Percentiles rank a stretch among this genome's conserved stretches.
Conservation (phyloP, 2,113 vertebrate genomes). For the Formicarius rufipectus region DNA sequence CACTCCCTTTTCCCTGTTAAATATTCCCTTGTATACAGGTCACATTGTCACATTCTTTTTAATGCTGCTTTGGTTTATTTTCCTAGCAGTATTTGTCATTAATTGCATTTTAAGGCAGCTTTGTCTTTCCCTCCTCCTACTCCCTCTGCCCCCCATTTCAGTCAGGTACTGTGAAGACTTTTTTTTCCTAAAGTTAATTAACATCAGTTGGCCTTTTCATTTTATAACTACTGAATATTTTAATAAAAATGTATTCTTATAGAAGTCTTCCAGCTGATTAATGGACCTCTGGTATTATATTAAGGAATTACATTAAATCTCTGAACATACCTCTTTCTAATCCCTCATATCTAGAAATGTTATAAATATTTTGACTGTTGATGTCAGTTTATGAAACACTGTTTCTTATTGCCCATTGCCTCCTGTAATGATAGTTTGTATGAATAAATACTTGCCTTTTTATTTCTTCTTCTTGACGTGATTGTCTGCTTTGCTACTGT, state of each 20-base stretch:
- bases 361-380: not conserved
- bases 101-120: not conserved
- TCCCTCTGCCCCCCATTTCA: not conserved
- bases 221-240: constrained; percentile 2
- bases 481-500: not conserved
- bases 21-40: not conserved
- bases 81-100: not conserved
- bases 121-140: not conserved
- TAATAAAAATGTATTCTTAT: not conserved
- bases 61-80: not conserved
- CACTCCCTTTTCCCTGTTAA: not conserved
- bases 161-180: not conserved
- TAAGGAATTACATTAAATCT: not conserved
- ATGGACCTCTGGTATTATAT: not conserved
- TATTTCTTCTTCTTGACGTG: not conserved
- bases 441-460: not conserved
- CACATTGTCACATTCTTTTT: not conserved
- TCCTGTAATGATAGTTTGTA: not conserved
- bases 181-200: not conserved
- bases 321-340: not conserved
- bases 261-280: not conserved
- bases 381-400: not conserved
- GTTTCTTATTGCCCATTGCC: not conserved
- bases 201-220: not conserved
- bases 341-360: not conserved